Conservation (phyloP, 2,113 vertebrate species). For the Tauraco erythrolophus region DNA sequence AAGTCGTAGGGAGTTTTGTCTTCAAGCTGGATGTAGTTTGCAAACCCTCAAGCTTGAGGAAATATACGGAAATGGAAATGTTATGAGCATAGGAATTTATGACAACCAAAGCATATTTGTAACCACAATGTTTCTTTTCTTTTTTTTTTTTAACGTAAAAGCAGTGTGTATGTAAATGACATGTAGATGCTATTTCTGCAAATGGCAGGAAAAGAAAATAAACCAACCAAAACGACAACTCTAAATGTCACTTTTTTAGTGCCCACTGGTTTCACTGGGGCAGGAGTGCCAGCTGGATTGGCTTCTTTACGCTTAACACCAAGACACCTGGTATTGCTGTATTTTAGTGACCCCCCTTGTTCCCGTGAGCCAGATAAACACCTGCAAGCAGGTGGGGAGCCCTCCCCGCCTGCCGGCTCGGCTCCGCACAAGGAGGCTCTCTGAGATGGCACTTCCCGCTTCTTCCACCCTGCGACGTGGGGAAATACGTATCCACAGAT, state of each 20-base stretch:
- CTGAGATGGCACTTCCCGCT: neutral
- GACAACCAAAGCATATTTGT: constrained; percentile 51
- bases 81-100: constrained; percentile 52
- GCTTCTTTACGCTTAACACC: neutral
- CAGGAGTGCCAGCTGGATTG: neutral
- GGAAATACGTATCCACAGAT: accelerated
- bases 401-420: neutral
- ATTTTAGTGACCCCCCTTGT: neutral
- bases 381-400: constrained; percentile 19
- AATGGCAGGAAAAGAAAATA: constrained; percentile 42
- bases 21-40: constrained; percentile 58
- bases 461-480: neutral
- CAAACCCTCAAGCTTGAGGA: constrained; percentile 63
- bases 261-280: constrained; percentile 23
- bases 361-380: neutral
- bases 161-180: constrained; percentile 65
- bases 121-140: neutral
- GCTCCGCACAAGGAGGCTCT: neutral
- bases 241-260: neutral
- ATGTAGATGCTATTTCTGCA: constrained; percentile 66
- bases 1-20: neutral
- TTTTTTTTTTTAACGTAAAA: constrained; percentile 27
- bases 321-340: neutral
- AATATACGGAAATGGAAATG: constrained; percentile 68
- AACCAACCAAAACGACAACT: neutral